These are phyloP conservation scores for Pachyramphus minor DNA, from an alignment of 2,113 vertebrate species.

Conservation along the genomic window DNA sequence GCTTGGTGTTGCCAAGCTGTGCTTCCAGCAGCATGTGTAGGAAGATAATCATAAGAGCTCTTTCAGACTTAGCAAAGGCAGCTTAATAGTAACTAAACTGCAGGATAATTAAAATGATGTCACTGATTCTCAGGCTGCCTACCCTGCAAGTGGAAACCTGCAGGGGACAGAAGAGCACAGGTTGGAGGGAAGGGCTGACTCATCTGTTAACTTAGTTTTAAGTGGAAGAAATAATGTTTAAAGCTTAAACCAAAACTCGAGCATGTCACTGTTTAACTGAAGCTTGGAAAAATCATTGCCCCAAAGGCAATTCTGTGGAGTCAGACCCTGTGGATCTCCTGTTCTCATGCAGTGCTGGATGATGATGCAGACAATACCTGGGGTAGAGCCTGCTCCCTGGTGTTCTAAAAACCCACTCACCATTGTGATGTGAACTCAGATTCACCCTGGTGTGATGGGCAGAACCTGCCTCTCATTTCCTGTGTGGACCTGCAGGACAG, in stretches of 20 bases:
- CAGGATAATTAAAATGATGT: background rate
- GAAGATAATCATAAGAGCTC: background rate
- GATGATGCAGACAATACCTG: background rate
- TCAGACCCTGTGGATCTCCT: background rate
- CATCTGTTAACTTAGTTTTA: background rate
- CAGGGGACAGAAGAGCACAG: background rate
- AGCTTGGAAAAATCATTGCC: background rate
- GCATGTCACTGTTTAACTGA: background rate
- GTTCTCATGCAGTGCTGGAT: accelerated
- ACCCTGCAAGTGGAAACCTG: background rate
- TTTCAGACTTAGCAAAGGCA: background rate
- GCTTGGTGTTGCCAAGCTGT: background rate
- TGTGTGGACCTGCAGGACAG: background rate
- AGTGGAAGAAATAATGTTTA: background rate
- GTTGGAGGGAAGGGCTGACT: background rate
- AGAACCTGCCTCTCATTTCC: background rate
- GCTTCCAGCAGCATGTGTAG: background rate
- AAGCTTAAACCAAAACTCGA: background rate
- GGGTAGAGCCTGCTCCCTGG: background rate
- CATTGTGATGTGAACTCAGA: background rate
- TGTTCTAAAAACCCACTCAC: background rate
- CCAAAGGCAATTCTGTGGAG: background rate
- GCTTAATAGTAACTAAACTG: background rate
- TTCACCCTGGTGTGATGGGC: background rate
- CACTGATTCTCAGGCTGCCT: background rate